Evolutionary conservation across 2,113 vertebrate species (phyloP).

Genomic region (Conger conger): DNA sequence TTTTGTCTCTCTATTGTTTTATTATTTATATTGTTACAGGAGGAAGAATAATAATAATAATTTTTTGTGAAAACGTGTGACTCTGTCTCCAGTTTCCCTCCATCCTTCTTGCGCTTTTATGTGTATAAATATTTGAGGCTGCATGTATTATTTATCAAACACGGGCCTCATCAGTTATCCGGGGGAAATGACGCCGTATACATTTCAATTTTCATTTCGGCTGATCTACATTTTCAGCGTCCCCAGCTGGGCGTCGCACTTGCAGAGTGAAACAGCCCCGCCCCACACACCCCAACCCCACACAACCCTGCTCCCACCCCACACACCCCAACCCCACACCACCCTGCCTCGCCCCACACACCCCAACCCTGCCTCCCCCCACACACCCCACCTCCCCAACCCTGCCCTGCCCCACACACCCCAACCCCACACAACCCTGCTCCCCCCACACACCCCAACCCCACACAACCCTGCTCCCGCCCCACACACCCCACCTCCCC

Average conservation of each 20-base stretch:
- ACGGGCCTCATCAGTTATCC: slow-evolving; percentile 61
- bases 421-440: too few species aligned
- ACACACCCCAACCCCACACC: background rate
- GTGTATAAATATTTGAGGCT: slow-evolving; percentile 67
- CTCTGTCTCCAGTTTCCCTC: slow-evolving; percentile 25
- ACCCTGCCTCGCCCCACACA: slow-evolving; percentile 30
- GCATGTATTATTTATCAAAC: slow-evolving; percentile 68
- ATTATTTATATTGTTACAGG: slow-evolving; percentile 49
- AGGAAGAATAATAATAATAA: background rate
- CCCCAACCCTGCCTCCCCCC: too few species aligned
- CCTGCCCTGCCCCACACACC: too few species aligned
- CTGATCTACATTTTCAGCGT: slow-evolving; percentile 56
- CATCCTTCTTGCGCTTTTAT: slow-evolving; percentile 31
- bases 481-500: too few species aligned
- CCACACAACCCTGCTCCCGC: too few species aligned
- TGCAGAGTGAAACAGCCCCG: slow-evolving; percentile 48
- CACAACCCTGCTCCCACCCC: slow-evolving; percentile 30
- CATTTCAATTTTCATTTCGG: slow-evolving; percentile 61
- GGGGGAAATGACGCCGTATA: slow-evolving; percentile 65
- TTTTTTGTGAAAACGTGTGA: slow-evolving; percentile 16
- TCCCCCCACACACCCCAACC: too few species aligned
- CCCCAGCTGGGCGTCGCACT: slow-evolving; percentile 46
- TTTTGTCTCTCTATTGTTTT: slow-evolving; percentile 34
- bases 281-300: slow-evolving; percentile 41
- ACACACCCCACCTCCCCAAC: too few species aligned